Evolutionary conservation across 2,888 invertebrate species (phyloP).

Genomic region (Nymphalis c-album): DNA sequence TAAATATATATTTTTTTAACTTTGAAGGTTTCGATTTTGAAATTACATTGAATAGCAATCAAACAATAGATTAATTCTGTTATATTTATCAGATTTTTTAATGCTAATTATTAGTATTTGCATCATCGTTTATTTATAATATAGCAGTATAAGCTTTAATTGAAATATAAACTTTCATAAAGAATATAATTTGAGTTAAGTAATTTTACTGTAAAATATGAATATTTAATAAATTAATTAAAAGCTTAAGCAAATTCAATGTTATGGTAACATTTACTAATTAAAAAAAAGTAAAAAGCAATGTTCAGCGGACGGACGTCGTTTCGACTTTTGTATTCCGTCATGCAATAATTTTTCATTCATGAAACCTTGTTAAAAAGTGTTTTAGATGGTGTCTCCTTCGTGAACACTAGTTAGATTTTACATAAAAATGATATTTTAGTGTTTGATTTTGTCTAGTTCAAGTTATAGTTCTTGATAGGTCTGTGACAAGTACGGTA

Average conservation of each 20-base stretch:
- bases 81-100: too few species aligned
- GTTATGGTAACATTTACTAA: conserved; percentile 56
- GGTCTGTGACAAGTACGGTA: conserved; percentile 80
- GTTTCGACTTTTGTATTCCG: conserved; percentile 81
- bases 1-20: too few species aligned
- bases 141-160: too few species aligned
- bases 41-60: too few species aligned
- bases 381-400: conserved; percentile 73
- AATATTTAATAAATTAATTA: too few species aligned
- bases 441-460: conserved; percentile 72
- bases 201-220: too few species aligned
- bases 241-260: not conserved
- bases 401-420: conserved; percentile 73
- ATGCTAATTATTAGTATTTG: too few species aligned
- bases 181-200: too few species aligned
- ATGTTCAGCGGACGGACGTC: conserved; percentile 76
- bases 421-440: conserved; percentile 76
- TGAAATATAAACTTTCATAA: too few species aligned
- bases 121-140: too few species aligned
- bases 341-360: conserved; percentile 81
- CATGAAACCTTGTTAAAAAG: conserved; percentile 76
- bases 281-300: conserved; percentile 60
- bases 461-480: conserved; percentile 74
- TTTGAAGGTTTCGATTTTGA: too few species aligned
- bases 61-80: too few species aligned